Percentiles rank a stretch among this genome's conserved stretches.
phyloP scores from a whole-genome alignment of 2,113 vertebrate species.

The Apodemus speciosus region DNA sequence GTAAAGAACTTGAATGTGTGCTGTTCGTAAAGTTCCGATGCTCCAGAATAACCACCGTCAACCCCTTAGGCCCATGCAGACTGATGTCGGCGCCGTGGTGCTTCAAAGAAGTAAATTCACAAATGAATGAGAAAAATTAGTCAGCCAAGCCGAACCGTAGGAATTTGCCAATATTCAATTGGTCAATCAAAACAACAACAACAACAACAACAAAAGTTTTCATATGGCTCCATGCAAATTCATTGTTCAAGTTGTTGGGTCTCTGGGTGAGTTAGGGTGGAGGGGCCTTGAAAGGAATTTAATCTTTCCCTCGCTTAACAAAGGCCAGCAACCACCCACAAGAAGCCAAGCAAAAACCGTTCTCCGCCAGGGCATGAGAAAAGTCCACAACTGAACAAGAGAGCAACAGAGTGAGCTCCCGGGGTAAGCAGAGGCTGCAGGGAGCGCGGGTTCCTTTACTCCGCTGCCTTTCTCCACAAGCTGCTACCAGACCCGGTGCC shows the following conservation, averaged over 20 bases:
- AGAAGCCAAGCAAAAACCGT: not conserved
- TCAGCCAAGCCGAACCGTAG: not conserved
- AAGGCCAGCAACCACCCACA: not conserved
- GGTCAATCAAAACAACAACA: not conserved
- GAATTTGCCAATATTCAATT: not conserved
- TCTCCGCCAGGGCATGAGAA: accelerated
- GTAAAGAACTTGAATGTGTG: not conserved
- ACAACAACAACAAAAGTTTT: not conserved
- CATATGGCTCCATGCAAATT: not conserved
- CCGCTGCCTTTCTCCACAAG: not conserved
- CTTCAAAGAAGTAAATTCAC: not conserved
- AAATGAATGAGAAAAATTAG: not conserved
- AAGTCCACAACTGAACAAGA: not conserved
- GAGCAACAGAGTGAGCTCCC: not conserved
- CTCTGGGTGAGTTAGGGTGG: not conserved
- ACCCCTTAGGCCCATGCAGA: not conserved
- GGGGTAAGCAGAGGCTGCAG: not conserved
- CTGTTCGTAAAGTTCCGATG: not conserved
- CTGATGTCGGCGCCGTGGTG: not conserved
- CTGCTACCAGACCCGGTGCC: not conserved
- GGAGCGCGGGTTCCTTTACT: not conserved
- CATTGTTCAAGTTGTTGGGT: not conserved
- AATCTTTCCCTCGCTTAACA: not conserved
- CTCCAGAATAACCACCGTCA: not conserved
- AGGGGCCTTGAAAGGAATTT: not conserved